Evolutionary conservation across 2,888 invertebrate genomes (phyloP).

Genomic region (Rhogogaster chlorosoma): DNA sequence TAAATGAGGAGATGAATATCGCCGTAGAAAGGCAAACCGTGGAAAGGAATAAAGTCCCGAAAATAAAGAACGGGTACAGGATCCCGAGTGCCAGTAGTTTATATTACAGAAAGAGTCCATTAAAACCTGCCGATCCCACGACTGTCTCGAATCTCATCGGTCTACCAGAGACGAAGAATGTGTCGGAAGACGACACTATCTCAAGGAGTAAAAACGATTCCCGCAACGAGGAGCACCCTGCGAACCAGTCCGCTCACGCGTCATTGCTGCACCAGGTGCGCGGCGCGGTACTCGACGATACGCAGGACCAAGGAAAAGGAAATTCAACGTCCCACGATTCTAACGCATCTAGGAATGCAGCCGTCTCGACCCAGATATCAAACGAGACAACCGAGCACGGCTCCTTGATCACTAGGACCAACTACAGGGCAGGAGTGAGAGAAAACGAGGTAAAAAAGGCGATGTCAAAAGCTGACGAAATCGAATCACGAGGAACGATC

Average conservation of each 20-base stretch:
- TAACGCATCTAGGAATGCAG: conserved; percentile 62
- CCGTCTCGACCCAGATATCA: conserved; percentile 65
- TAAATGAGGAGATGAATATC: conserved; percentile 73
- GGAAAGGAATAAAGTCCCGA: conserved; percentile 72
- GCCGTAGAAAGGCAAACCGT: conserved; percentile 69
- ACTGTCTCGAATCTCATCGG: conserved; percentile 69
- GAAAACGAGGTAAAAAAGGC: background rate
- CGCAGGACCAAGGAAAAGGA: conserved; percentile 59
- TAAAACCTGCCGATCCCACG: conserved; percentile 65
- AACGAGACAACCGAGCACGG: conserved; percentile 12
- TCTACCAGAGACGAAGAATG: conserved; percentile 58
- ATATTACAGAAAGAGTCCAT: conserved; percentile 62
- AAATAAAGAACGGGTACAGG: conserved; percentile 67
- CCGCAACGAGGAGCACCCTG: conserved; percentile 33
- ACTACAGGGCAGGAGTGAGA: background rate
- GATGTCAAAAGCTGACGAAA: conserved; percentile 33
- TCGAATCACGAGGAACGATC: background rate
- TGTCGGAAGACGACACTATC: conserved; percentile 55
- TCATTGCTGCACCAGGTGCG: conserved; percentile 54
- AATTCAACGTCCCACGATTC: conserved; percentile 61
- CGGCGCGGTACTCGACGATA: conserved; percentile 54
- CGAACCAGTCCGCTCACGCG: conserved; percentile 68
- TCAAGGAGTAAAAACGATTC: conserved; percentile 52
- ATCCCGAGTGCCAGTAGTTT: conserved; percentile 63
- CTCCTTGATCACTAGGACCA: background rate